Conservation (phyloP, 2,113 vertebrate genomes). For the Typhlomys cinereus region DNA sequence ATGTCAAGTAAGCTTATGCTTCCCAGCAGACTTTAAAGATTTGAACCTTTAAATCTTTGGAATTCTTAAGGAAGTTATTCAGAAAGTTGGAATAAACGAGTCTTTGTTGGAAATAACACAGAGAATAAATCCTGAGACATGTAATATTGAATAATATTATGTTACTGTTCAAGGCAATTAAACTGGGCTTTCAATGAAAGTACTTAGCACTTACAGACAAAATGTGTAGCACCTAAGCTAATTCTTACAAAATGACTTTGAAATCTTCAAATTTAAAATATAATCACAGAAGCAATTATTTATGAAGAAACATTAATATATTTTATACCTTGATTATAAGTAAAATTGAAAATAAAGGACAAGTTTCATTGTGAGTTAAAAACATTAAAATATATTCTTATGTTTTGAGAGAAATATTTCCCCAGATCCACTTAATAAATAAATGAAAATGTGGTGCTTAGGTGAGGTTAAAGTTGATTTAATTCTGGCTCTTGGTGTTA, state of each 20-base stretch:
- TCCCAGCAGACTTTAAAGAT: not conserved
- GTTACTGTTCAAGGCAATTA: constrained; percentile 46
- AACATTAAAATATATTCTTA: not conserved
- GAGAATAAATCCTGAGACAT: not conserved
- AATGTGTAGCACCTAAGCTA: constrained; percentile 17
- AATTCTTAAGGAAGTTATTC: not conserved
- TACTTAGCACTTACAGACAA: constrained; percentile 23
- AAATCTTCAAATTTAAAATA: constrained; percentile 34
- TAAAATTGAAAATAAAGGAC: not conserved
- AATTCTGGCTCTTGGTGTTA: too few relatives aligned
- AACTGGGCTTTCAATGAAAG: constrained; percentile 19
- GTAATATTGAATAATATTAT: not conserved
- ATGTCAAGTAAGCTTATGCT: not conserved
- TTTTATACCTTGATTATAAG: constrained; percentile 8
- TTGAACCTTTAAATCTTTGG: not conserved
- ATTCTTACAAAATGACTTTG: constrained; percentile 61
- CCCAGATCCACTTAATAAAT: too few relatives aligned
- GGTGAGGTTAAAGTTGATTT: too few relatives aligned
- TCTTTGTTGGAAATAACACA: not conserved
- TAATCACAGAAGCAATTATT: constrained; percentile 43
- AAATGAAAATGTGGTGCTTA: too few relatives aligned
- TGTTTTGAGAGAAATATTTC: too few relatives aligned
- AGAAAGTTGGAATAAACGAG: not conserved
- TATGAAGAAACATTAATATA: not conserved
- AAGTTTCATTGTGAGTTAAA: not conserved